Evolutionary conservation across 2,113 vertebrate genomes (phyloP), one percentile per base, ranked within the genome.

Genomic region (Sminthopsis crassicaudata): DNA sequence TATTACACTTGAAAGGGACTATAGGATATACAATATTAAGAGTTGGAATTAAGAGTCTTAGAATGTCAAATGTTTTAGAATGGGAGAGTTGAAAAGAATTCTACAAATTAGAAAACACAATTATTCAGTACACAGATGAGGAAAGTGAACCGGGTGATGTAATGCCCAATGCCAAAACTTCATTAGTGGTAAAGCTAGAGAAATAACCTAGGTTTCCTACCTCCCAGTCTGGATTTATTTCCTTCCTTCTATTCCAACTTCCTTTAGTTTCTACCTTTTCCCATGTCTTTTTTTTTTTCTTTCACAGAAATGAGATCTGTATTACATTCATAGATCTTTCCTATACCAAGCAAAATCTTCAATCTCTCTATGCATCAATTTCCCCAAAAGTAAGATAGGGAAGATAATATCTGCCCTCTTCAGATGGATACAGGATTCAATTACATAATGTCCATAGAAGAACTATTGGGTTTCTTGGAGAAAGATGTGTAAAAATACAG

Each of bases 371-470:
- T 92, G 53, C 46, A 48, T 93, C 53, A 36, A 12, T 96, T 97
- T 96, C 92, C 53, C 90, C 27, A 54, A 96, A 91, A 95, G 30
- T 67, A 60, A 96, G 91, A 14, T 26, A 93, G 54, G 12, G 76
- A 97, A 93, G 89, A 89, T 91, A 52, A 90, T 30, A 60, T 89
- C 53, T 92, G 92, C 91, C 96, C 48, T 92, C 93, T 60, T 57
- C 96, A 96, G 96, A 96, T 96, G 92, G 96, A 94, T 88, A 67
- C 50, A 67, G 60, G 90, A 95, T 95, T 95, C 93, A 96, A 96
- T 95, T 92, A 95, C 95, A 95, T 30, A 92, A 90, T 88, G 95
- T 95, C 60, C 0, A 95, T 89, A 36, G 93, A 95, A 94, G n/a
- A 92, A 53, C 84, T 95, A 55, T 42, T 93, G 54, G 91, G 53